Evolutionary conservation across 2,888 invertebrate species (phyloP), one percentile per base, ranked within the genome.

Genomic region (Rambutsinella grinnellia): DNA sequence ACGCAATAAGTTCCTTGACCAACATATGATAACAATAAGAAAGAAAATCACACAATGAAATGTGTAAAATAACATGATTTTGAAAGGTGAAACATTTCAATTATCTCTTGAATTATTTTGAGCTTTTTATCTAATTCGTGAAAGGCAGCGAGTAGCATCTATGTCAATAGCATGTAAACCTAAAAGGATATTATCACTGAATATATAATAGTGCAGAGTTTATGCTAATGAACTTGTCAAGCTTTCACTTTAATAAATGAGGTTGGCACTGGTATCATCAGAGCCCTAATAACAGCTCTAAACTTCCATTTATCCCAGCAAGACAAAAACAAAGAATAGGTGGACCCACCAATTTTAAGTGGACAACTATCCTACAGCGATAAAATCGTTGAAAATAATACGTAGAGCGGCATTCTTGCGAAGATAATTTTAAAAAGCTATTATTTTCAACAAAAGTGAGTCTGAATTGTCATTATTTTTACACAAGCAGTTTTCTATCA

Each of bases 141-240:
- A n/a, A n/a, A n/a, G n/a, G n/a, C 6, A 36, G 36, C 36, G 36
- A 8, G 5, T 5, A 36, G 36, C 13, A 36, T 36, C 36, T 36
- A 36, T n/a, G n/a, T n/a, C n/a, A n/a, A n/a, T n/a, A n/a, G n/a
- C n/a, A n/a, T n/a, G n/a, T n/a, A n/a, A n/a, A n/a, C n/a, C n/a
- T n/a, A n/a, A n/a, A n/a, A n/a, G n/a, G n/a, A n/a, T 36, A 36
- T 36, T 36, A 36, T 8, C 5, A 36, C 6, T 36, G 13, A 36
- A 36, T 36, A 13, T 36, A 36, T 5, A 8, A 13, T 36, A 36
- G 13, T 36, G 13, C 13, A 36, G 36, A 8, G 36, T 54, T 51
- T 49, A 49, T 49, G 57, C 67, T 58, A 67, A 67, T 67, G 57
- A 57, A 49, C 21, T 67, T 67, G 46, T 67, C 28, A 47, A 21